phyloP scores from a whole-genome alignment of 1,140 invertebrate genomes.

The Caenorhabditis inopinata region DNA sequence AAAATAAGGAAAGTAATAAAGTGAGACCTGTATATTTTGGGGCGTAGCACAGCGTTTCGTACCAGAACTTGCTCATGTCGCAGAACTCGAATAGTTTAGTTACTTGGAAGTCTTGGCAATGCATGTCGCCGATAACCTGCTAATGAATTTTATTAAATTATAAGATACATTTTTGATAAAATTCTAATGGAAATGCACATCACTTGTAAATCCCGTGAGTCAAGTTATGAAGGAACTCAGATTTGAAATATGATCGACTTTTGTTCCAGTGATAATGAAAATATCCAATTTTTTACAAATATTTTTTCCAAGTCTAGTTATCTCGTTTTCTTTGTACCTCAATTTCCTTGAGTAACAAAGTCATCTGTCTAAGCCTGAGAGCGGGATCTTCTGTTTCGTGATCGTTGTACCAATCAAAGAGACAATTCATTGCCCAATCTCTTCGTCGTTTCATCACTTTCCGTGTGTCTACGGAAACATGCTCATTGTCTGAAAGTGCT shows the following conservation, averaged over 20 bases:
- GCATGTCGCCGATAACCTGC: slow-evolving; percentile 36
- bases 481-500: slow-evolving; percentile 4
- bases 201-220: too few relatives aligned
- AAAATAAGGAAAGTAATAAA: too few relatives aligned
- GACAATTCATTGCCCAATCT: slow-evolving; percentile 40
- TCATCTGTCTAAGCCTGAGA: slow-evolving; percentile 41
- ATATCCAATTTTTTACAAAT: too few relatives aligned
- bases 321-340: too few relatives aligned
- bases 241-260: neutral
- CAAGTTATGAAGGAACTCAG: too few relatives aligned
- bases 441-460: slow-evolving; percentile 28
- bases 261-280: too few relatives aligned
- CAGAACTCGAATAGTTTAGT: slow-evolving; percentile 46
- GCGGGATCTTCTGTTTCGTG: slow-evolving; percentile 7
- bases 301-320: too few relatives aligned
- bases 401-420: slow-evolving; percentile 39
- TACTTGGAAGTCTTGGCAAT: slow-evolving; percentile 46
- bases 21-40: too few relatives aligned
- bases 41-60: slow-evolving; percentile 40
- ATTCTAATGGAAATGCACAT: too few relatives aligned
- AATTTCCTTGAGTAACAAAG: slow-evolving; percentile 37
- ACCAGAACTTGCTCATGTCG: slow-evolving; percentile 45
- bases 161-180: too few relatives aligned
- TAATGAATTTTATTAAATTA: neutral
- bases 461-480: neutral